phyloP scores from a whole-genome alignment of 2,888 invertebrate genomes.

The Hyposoter didymator region DNA sequence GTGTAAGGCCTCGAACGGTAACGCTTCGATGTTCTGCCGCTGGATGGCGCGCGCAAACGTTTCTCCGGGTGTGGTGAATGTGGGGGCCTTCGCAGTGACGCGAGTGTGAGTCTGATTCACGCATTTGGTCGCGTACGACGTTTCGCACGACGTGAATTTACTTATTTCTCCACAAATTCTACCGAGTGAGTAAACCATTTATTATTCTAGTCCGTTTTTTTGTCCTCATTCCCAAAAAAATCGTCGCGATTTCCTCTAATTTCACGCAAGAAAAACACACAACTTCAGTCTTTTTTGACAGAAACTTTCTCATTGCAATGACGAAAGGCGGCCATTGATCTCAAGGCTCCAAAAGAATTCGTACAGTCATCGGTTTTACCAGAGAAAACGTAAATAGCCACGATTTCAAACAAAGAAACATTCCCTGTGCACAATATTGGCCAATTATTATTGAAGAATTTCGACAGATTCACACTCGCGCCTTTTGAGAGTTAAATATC shows the following conservation, averaged over 20 bases:
- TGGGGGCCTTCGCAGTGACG: conserved; percentile 16
- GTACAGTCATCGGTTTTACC: conserved; percentile 35
- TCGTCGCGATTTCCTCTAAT: background rate
- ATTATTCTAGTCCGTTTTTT: background rate
- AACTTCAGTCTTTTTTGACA: conserved; percentile 49
- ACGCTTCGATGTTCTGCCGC: conserved; percentile 15
- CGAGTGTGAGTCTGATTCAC: conserved; percentile 68
- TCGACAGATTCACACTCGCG: background rate
- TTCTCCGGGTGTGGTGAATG: conserved; percentile 62
- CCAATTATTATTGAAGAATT: background rate
- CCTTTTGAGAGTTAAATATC: background rate
- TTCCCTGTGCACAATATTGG: background rate
- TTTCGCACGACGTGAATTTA: conserved; percentile 8
- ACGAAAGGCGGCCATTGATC: conserved; percentile 64
- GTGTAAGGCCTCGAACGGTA: conserved; percentile 57
- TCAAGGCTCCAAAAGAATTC: conserved; percentile 7
- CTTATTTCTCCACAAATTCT: background rate
- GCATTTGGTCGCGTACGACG: conserved; percentile 49
- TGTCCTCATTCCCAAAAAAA: background rate
- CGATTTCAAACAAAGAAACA: conserved; percentile 28
- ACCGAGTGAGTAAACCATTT: conserved; percentile 54
- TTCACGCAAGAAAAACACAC: background rate
- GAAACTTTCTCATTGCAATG: conserved; percentile 34
- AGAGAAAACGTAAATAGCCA: background rate
- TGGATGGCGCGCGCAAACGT: conserved; percentile 61